Base-by-base conservation (phyloP, 1,140 invertebrate species). In the Drosophila sulfurigaster region DNA sequence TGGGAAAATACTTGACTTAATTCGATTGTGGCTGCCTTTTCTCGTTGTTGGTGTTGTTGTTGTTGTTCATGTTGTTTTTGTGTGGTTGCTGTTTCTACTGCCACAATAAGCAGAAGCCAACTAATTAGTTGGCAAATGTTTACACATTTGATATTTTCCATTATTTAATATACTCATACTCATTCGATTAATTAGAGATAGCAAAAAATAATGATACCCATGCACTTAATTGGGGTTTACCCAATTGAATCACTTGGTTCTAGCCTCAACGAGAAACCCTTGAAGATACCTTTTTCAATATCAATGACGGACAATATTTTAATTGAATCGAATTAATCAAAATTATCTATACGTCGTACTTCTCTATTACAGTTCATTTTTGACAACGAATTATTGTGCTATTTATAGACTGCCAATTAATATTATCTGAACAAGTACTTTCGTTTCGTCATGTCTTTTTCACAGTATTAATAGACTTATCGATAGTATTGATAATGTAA, bases 71-170 rank as follows among this genome's bases (percentile, higher is more conserved):
- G 28, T 35, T 54, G n/a, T 11, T 15, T 38, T 38, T 8, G 7
- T 8, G 28, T 35, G 32, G n/a, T 11, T 15, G 2, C 25, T 57
- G 35, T 57, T 41, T 35, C 8, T 57, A 15, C 13, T 54, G 8
- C 8, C 8, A n/a, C 15, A 57, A 43, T 57, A 57, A 7, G 32
- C 32, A 57, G 54, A 57, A 59, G 25, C 20, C 10, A 46, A 15
- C 38, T 59, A 59, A 59, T 59, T 45, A 59, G 57, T 28, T 59
- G 38, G 57, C 57, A 59, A 45, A 59, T 59, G 57, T 59, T 59
- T 59, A 46, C 57, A 59, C 57, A 59, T 59, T 59, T 59, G 41
- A 59, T 59, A 59, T 59, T 59, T 59, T 45, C 57, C 41, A 59
- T 59, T 59, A 45, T 59, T 59, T 45, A 59, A 59, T 59, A 59